Evolutionary conservation across 2,888 invertebrate genomes (phyloP), one percentile per base, ranked within the genome.

Genomic region (Rhagonycha lutea): DNA sequence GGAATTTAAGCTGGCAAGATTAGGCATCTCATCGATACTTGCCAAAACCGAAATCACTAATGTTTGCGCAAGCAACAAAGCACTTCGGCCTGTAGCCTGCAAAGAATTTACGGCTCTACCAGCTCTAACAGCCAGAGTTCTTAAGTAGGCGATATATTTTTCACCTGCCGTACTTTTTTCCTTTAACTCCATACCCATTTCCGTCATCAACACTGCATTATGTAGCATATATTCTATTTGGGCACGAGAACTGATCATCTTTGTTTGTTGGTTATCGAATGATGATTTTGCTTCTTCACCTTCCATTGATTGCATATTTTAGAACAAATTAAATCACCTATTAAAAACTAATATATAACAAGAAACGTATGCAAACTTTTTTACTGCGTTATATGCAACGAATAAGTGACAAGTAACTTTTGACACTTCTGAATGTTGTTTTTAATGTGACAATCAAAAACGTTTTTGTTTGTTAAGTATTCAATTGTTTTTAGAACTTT

Each of bases 151-250:
- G 14, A 88, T 82, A 74, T 88, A 87, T 80, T 88, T 88, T 75
- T 87, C 88, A 9, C 86, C 88, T 5, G 85, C 80, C 11, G 80
- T 77, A 70, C 86, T 85, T 60, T 85, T 84, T 69, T 88, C 87
- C 79, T 85, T 86, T 12, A 89, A 80, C 70, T 88, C 88, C 82
- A 88, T 85, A n/a, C 86, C 86, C 80, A 86, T 85, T 81, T 88
- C 88, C 9, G 87, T 86, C 83, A 88, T 86, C 10, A 86, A 75
- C 5, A 87, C 81, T 10, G 86, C 86, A 77, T 86, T 86, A 69
- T 86, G 84, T 5, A 88, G 81, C 77, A 86, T 83, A 73, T 86
- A 84, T 80, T 87, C 86, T 63, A 81, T 76, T 78, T 83, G 83
- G n/a, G 80, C 73, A 18, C 78, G 73, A 14, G 81, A 78, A 73